phyloP scores from a whole-genome alignment of 2,113 vertebrate species.

The Chaetura pelagica region DNA sequence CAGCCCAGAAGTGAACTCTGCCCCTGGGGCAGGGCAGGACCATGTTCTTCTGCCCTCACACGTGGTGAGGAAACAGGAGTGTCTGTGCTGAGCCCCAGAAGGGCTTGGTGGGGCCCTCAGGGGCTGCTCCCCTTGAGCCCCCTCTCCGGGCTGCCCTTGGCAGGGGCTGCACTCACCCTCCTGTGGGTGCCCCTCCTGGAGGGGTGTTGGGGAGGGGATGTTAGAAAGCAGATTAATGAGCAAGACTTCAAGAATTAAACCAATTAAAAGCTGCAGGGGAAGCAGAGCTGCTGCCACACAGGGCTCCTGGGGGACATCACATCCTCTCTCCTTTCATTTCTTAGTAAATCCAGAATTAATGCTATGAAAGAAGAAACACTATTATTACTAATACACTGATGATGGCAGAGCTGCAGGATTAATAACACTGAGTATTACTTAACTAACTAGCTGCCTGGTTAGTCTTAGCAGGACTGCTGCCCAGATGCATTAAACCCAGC shows the following conservation, averaged over 20 bases:
- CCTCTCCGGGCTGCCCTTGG: rapidly evolving
- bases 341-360: slow-evolving; percentile 57
- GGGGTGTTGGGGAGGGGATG: not conserved
- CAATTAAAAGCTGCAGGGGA: not conserved
- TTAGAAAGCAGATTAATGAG: slow-evolving; percentile 23
- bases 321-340: slow-evolving; percentile 14
- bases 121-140: not conserved
- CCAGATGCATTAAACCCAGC: not conserved
- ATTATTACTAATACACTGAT: slow-evolving; percentile 37
- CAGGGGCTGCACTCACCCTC: not conserved
- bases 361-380: slow-evolving; percentile 25
- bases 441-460: slow-evolving; percentile 19
- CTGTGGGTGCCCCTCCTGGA: not conserved
- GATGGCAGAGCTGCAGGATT: slow-evolving; percentile 40
- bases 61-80: rapidly evolving
- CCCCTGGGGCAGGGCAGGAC: not conserved
- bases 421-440: slow-evolving; percentile 40
- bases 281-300: slow-evolving; percentile 6
- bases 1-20: not conserved
- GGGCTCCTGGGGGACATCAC: slow-evolving; percentile 21
- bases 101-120: not conserved
- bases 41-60: rapidly evolving
- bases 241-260: not conserved
- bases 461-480: slow-evolving; percentile 1
- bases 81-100: not conserved